Evolutionary conservation across 1,140 invertebrate genomes (phyloP).

Genomic region (Diabrotica undecimpunctata): DNA sequence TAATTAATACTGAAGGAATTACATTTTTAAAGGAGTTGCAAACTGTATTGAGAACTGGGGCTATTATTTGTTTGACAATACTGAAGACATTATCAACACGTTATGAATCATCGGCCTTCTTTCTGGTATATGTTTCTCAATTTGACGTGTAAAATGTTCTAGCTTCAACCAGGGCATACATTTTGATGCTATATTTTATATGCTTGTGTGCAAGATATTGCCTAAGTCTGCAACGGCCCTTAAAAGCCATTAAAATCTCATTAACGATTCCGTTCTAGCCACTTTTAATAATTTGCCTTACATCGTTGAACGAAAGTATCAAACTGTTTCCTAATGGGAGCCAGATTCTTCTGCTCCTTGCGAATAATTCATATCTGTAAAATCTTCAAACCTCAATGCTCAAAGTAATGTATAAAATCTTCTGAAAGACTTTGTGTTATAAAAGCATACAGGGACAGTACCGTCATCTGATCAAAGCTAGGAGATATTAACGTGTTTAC

Average conservation of each 20-base stretch:
- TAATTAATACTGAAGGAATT: no score
- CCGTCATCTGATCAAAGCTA: constrained; percentile 36
- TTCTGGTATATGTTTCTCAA: constrained; percentile 40
- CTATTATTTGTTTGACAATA: neutral
- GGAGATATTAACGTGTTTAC: neutral
- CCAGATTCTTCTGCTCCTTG: constrained; percentile 36
- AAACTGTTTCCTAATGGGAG: constrained; percentile 36
- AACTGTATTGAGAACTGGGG: neutral
- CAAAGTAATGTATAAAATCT: constrained; percentile 22
- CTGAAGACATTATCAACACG: neutral
- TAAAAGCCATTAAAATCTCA: constrained; percentile 34
- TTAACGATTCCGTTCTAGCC: constrained; percentile 22
- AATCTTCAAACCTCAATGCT: constrained; percentile 31
- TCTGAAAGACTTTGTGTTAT: constrained; percentile 13
- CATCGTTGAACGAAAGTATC: constrained; percentile 36
- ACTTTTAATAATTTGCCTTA: constrained; percentile 24
- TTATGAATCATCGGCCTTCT: constrained; percentile 26
- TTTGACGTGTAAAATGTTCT: constrained; percentile 38
- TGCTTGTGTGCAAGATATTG: constrained; percentile 15
- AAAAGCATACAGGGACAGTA: constrained; percentile 23
- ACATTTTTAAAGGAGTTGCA: no score
- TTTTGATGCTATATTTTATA: constrained; percentile 35
- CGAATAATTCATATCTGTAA: constrained; percentile 23
- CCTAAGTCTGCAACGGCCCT: constrained; percentile 9
- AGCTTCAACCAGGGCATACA: constrained; percentile 19